Percentiles rank a stretch among this genome's conserved stretches.
Evolutionary conservation across 64 coral and sea anemone species (phyloP).

Genomic region (Exaiptasia diaphana): DNA sequence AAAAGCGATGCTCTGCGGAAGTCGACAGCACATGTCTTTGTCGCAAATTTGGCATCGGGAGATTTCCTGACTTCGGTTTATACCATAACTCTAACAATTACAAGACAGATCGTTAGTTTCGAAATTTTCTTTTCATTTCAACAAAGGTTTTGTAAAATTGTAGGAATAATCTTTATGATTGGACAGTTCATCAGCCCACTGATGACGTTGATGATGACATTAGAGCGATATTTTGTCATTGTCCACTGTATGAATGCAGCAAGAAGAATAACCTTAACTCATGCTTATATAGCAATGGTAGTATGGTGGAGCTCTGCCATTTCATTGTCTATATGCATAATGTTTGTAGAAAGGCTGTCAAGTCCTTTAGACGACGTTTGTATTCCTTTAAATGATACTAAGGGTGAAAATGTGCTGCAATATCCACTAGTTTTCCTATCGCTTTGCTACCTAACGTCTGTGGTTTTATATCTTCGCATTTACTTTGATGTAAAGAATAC

Average conservation of each 20-base stretch:
- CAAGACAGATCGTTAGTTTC: not conserved
- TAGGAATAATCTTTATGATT: not conserved
- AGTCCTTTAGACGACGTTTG: not conserved
- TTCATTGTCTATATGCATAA: not conserved
- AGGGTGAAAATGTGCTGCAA: not conserved
- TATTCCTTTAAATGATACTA: not conserved
- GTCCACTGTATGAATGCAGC: not conserved
- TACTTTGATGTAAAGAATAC: not conserved
- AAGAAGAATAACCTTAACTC: not conserved
- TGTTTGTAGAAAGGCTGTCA: not conserved
- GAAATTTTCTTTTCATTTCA: not conserved
- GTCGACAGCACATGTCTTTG: no score
- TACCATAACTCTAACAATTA: not conserved
- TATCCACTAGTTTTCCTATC: not conserved
- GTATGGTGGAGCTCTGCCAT: not conserved
- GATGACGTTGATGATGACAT: not conserved
- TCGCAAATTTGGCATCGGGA: no score
- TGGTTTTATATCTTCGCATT: not conserved
- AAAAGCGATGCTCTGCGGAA: no score
- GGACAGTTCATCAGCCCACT: not conserved
- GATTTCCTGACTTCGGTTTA: not conserved
- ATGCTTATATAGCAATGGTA: not conserved
- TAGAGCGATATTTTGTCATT: not conserved
- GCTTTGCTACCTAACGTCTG: not conserved
- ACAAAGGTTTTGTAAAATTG: not conserved